These are phyloP conservation scores for Acridotheres tristis DNA, from an alignment of 2,797 vertebrate genomes.

Conservation along the genomic window DNA sequence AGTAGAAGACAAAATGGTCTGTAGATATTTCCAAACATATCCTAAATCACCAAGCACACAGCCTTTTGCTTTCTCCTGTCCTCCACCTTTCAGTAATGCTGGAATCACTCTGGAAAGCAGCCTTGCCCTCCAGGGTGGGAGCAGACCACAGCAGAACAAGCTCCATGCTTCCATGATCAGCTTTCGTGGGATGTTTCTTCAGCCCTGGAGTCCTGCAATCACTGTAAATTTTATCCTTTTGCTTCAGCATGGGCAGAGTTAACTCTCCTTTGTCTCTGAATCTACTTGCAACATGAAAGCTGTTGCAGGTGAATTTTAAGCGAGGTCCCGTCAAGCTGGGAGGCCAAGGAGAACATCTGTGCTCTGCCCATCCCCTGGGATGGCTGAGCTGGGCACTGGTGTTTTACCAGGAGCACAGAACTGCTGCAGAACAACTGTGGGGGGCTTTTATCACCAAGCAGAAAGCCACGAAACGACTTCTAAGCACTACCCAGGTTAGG, in stretches of 20 bases:
- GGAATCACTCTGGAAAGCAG: neutral
- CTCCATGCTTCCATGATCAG: neutral
- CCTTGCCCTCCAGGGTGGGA: neutral
- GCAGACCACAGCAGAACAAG: accelerated
- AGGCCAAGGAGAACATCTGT: neutral
- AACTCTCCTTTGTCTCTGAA: neutral
- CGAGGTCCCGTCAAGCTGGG: neutral
- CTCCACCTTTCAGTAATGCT: neutral
- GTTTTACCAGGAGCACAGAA: neutral
- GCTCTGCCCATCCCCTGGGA: neutral
- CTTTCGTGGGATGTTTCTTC: neutral
- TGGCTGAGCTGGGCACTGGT: accelerated
- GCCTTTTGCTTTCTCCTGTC: neutral
- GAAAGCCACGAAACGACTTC: neutral
- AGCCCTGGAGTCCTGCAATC: neutral
- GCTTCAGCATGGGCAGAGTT: neutral
- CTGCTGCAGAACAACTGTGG: neutral
- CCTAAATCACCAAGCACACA: neutral
- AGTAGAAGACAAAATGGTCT: neutral
- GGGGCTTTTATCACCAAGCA: neutral
- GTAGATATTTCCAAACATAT: neutral
- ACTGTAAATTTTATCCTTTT: neutral
- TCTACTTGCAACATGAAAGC: neutral
- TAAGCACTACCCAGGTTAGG: neutral
- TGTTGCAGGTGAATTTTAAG: neutral